Conservation (phyloP, 2,888 invertebrate species). For the Brenthis ino region DNA sequence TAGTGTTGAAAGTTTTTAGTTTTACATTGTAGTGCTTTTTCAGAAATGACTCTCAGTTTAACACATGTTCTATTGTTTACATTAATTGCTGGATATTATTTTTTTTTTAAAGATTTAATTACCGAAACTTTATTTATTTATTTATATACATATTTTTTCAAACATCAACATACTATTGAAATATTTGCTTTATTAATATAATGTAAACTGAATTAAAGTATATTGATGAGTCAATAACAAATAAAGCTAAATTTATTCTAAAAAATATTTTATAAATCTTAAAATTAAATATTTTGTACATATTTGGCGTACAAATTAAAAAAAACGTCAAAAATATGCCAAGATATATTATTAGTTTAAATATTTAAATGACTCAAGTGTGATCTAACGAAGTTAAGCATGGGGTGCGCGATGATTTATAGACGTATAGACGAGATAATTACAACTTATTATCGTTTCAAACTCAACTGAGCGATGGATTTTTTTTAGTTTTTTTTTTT, state of each 20-base stretch:
- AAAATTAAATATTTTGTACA: background rate
- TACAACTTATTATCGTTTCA: slow-evolving; percentile 50
- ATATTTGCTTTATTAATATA: no score
- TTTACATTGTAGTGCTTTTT: no score
- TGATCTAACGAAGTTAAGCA: slow-evolving; percentile 30
- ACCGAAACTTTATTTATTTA: no score
- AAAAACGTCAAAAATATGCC: slow-evolving; percentile 8
- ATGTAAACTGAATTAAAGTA: no score
- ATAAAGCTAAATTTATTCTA: background rate
- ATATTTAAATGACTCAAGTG: slow-evolving; percentile 30
- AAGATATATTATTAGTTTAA: slow-evolving; percentile 18
- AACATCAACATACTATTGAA: no score
- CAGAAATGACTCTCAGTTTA: no score
- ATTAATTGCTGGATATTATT: no score
- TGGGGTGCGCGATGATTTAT: slow-evolving; percentile 55
- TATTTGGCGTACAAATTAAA: background rate
- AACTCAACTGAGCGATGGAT: slow-evolving; percentile 25
- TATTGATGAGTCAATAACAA: background rate
- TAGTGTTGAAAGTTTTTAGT: background rate
- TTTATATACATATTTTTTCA: no score
- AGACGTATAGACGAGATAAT: slow-evolving; percentile 59
- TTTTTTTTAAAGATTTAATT: no score
- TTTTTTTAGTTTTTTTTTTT: slow-evolving; percentile 20
- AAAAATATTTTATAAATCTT: background rate
- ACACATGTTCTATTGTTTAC: no score